These are phyloP conservation scores for Proisotoma minuta DNA, from an alignment of 2,888 invertebrate genomes.

Conservation along the genomic window DNA sequence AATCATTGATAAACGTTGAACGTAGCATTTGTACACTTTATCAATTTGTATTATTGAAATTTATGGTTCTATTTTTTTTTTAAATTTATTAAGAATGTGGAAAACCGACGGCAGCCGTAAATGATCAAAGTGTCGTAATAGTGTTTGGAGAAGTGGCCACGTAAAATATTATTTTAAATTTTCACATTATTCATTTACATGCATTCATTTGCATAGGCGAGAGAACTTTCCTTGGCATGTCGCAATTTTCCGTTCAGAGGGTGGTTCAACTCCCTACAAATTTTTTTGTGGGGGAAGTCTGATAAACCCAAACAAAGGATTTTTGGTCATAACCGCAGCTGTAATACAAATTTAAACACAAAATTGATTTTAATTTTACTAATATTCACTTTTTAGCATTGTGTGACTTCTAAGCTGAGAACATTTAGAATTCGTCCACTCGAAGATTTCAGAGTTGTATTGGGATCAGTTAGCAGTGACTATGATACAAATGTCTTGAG, in stretches of 20 bases:
- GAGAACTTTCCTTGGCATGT: constrained; percentile 40
- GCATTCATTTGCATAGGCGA: constrained; percentile 13
- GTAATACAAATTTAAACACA: neutral
- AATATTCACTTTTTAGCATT: constrained; percentile 10
- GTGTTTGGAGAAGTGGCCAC: constrained; percentile 32
- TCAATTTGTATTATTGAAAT: neutral
- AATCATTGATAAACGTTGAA: constrained; percentile 2
- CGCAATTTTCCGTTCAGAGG: constrained; percentile 32
- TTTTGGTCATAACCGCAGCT: constrained; percentile 32
- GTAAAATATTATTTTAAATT: no score
- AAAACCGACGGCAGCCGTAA: constrained; percentile 27
- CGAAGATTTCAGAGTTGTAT: constrained; percentile 33
- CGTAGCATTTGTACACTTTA: no score
- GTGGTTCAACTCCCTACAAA: constrained; percentile 22
- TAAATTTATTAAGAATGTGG: constrained; percentile 31
- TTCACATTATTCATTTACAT: no score
- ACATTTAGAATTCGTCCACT: constrained; percentile 25
- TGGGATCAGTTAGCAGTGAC: constrained; percentile 33
- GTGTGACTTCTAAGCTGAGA: constrained; percentile 26
- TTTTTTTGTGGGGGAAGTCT: constrained; percentile 37
- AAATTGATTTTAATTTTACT: neutral
- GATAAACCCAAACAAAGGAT: constrained; percentile 35
- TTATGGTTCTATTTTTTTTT: neutral
- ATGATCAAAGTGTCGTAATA: constrained; percentile 23
- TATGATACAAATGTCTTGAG: constrained; percentile 21